These are phyloP conservation scores for Idris sp. DNA, from an alignment of 1,140 invertebrate genomes.

Conservation along the genomic window DNA sequence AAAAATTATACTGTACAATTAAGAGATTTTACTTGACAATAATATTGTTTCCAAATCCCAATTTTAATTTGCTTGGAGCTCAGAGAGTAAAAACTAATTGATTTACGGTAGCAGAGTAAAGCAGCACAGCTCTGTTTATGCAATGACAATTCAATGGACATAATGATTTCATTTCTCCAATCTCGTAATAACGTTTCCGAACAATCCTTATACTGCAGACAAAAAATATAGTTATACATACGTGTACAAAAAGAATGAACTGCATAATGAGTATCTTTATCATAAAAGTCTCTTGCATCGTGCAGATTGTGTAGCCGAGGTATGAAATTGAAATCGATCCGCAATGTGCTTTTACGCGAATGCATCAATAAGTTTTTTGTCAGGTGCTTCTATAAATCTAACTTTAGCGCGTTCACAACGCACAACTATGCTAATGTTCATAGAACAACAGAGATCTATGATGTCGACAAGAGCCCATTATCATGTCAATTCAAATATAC, in stretches of 20 bases:
- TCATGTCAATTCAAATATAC: conserved; percentile 52
- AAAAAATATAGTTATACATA: conserved; percentile 15
- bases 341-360: conserved; percentile 48
- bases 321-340: conserved; percentile 56
- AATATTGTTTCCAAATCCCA: conserved; percentile 19
- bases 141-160: conserved; percentile 13
- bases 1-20: too few relatives aligned
- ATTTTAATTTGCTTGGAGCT: conserved; percentile 23
- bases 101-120: too few relatives aligned
- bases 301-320: conserved; percentile 21
- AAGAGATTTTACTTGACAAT: too few relatives aligned
- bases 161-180: conserved; percentile 48
- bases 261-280: conserved; percentile 40
- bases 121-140: conserved; percentile 7
- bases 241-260: not conserved
- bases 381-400: conserved; percentile 49
- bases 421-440: conserved; percentile 45
- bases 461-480: conserved; percentile 54
- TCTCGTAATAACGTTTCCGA: conserved; percentile 30
- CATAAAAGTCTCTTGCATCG: conserved; percentile 36
- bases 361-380: conserved; percentile 46
- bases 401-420: conserved; percentile 29
- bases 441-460: conserved; percentile 55
- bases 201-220: conserved; percentile 8
- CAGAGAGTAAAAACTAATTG: too few relatives aligned